Evolutionary conservation across 2,797 vertebrate species (phyloP), one percentile per base, ranked within the genome.

Genomic region (Hephaestus fuliginosus): DNA sequence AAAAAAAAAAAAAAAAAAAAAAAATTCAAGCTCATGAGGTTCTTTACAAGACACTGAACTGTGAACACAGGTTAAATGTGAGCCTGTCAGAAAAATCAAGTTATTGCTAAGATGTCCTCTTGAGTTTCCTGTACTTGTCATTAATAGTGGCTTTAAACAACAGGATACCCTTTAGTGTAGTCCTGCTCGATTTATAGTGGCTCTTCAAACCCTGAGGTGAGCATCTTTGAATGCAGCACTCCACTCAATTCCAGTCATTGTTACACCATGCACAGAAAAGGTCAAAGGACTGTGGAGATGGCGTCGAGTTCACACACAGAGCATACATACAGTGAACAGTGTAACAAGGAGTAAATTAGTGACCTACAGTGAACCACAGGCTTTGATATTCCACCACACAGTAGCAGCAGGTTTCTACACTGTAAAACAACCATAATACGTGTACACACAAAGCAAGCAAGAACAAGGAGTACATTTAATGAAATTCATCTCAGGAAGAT

Each of bases 401-500:
- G 88, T 92, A 93, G 92, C 91, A 93, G 93, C 90, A 92, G 90
- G 90, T 92, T 91, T 93, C 90, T 91, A 93, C 94, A 94, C 93
- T 93, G 93, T 93, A 94, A 95, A 94, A 94, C 91, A 91, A 92
- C 84, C 92, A 90, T 70, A 93, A 91, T 89, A 93, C 91, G 62
- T 89, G 89, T 93, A 94, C 92, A 94, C 90, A 94, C 89, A 88
- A 92, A 93, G 94, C 93, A 94, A 94, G 94, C 93, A 93, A 93
- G 91, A 91, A 94, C 88, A 73, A 85, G 90, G 86, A 90, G 91
- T 90, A 95, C 92, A 91, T 86, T 91, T 80, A 91, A 94, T 93
- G 91, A 83, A 80, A 85, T 52, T 86, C 83, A 70, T 79, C 76
- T 77, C 5, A 65, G 87, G 78, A 70, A 65, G 68, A 82, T 90